Base-by-base conservation (phyloP, 2,888 invertebrate genomes). In the Hirudinaria manillensis region DNA sequence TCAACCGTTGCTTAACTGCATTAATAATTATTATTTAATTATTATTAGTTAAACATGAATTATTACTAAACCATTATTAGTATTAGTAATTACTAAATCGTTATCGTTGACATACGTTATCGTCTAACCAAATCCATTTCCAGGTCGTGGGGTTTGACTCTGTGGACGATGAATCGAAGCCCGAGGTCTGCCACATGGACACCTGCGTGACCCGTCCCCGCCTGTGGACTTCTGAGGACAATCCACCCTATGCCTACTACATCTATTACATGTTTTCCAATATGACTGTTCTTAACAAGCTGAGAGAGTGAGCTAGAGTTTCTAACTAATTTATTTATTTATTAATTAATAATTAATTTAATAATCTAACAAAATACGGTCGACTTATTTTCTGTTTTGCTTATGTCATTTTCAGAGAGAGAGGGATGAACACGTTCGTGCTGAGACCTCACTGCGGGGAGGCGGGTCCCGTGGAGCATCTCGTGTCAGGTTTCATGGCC, bases 121-220 rank as follows among this genome's bases (percentile, higher is more conserved):
- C n/a, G 21, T 6, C 4, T 19, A n/a, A 53, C 21, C 24, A 70
- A 38, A 38, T 19, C 3, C 3, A 29, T 32, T 61, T 77, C 84
- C 89, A 96, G 89, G 93, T 98, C 71, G 91, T 95, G 76, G 99
- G 97, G 0, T 94, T 99, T 85, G 99, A 99, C 88, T 97, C 96
- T n/a, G 99, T 99, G 70, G 99, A 99, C 84, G 99, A 99, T 85
- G 99, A 99, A 86, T 96, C 95, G 71, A 99, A 99, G 87, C 94
- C 97, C 0, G 99, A 99, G 87, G 93, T 94, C 88, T 93, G 79
- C 86, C 92, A 83, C 89, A 96, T 87, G 92, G 96, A 88, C 89
- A 89, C 80, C 91, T 93, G 83, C 72, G 81, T 81, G 4, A 83
- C 84, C 0, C 77, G 89, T 16, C 99, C 99, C 0, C 90, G 89